Conservation (phyloP, 2,888 invertebrate genomes). For the Drosophila subsilvestris region DNA sequence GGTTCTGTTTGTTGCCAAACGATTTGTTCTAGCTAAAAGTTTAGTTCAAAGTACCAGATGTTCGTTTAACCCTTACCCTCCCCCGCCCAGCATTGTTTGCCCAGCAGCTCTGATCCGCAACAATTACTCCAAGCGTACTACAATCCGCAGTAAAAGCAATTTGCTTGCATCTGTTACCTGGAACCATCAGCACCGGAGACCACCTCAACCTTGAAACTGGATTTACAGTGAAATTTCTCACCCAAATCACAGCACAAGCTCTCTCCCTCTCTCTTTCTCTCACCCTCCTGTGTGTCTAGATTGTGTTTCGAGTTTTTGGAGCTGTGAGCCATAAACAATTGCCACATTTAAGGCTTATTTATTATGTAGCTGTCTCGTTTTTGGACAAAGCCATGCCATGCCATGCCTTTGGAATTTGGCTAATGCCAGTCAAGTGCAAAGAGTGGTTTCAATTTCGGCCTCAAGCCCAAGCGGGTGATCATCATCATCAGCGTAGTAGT, state of each 20-base stretch:
- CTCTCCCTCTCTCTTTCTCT: constrained; percentile 11
- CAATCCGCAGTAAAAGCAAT: not conserved
- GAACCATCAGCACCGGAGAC: not conserved
- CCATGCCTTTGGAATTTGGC: constrained; percentile 52
- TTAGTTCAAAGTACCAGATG: constrained; percentile 35
- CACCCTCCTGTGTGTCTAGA: constrained; percentile 28
- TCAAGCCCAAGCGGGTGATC: constrained; percentile 1
- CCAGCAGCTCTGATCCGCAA: not conserved
- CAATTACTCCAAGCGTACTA: not conserved
- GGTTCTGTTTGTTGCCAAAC: constrained; percentile 1
- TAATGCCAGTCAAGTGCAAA: constrained; percentile 64
- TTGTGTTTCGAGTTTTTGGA: constrained; percentile 63
- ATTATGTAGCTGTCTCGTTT: constrained; percentile 54
- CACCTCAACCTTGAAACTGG: constrained; percentile 44
- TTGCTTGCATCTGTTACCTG: not conserved
- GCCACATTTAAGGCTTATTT: constrained; percentile 55
- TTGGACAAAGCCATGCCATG: not conserved
- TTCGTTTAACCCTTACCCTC: not conserved
- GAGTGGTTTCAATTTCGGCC: constrained; percentile 20
- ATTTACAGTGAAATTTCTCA: constrained; percentile 67
- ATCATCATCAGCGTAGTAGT: not conserved
- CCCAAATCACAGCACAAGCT: constrained; percentile 30
- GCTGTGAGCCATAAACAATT: constrained; percentile 64
- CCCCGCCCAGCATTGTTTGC: not conserved
- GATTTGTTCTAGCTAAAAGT: constrained; percentile 31